Percentiles rank a stretch among this genome's conserved stretches.
phyloP scores from a whole-genome alignment of 1,140 invertebrate genomes.

The Psix sp. region DNA sequence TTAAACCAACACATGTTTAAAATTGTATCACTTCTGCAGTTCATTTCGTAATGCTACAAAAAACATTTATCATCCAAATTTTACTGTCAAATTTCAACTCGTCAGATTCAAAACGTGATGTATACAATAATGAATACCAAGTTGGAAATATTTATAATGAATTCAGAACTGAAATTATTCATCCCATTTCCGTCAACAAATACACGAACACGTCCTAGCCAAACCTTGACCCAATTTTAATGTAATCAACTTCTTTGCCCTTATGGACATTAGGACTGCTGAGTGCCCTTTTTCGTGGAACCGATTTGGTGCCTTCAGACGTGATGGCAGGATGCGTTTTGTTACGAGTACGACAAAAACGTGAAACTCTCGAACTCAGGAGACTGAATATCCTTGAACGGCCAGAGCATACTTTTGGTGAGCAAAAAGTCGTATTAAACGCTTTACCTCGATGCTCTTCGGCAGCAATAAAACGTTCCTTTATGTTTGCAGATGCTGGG shows the following conservation, averaged over 20 bases:
- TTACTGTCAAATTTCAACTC: too few species aligned
- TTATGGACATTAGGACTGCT: constrained; percentile 78
- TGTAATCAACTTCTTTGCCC: constrained; percentile 8
- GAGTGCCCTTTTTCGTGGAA: constrained; percentile 86
- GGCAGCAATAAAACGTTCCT: constrained; percentile 6
- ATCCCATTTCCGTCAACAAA: too few species aligned
- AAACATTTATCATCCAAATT: too few species aligned
- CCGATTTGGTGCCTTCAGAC: constrained; percentile 92
- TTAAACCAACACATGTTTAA: too few species aligned
- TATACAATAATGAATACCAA: too few species aligned
- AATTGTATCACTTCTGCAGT: too few species aligned
- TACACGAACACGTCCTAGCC: neutral
- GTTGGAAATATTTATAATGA: too few species aligned
- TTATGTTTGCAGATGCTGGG: constrained; percentile 68
- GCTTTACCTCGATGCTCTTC: too few species aligned
- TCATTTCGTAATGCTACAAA: too few species aligned
- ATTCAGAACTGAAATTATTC: too few species aligned
- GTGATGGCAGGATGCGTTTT: constrained; percentile 91
- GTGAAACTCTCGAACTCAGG: constrained; percentile 82
- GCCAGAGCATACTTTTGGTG: constrained; percentile 82
- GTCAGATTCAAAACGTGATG: too few species aligned
- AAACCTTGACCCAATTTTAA: constrained; percentile 26
- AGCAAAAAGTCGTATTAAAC: constrained; percentile 2
- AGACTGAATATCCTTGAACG: constrained; percentile 83
- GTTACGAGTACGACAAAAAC: constrained; percentile 84